Evolutionary conservation across 2,797 vertebrate genomes (phyloP), one percentile per base, ranked within the genome.

Genomic region (Pseudochirops corinnae): DNA sequence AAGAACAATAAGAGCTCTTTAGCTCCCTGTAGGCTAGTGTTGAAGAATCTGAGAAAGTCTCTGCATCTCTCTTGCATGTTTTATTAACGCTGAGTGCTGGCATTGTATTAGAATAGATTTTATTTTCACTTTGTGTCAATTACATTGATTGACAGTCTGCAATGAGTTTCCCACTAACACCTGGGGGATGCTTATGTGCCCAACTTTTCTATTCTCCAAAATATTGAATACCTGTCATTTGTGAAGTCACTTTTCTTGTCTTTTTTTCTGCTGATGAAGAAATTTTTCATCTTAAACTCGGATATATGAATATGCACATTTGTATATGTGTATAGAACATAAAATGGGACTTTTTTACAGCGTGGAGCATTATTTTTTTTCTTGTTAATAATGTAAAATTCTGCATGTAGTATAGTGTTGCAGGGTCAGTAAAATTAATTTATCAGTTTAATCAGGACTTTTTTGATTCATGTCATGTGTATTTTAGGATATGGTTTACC

Each of bases 91-190:
- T 91, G 93, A 93, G 50, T 98, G 87, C 56, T 90, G 55, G 94
- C 62, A 91, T 95, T 97, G 93, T 92, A 91, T 92, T 97, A 97
- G 91, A 97, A 96, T 91, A 94, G 95, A 96, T 90, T 95, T 96
- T 96, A 96, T 96, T 98, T 97, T 98, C 90, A 97, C 87, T 93
- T 91, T 95, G 55, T 52, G 93, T 94, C 97, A 96, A 50, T 98
- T 96, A 95, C 74, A 46, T 94, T 98, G 98, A 97, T 74, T 97
- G 95, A 96, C 97, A 98, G 96, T 94, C 92, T 53, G 14, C 82
- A 97, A 52, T 95, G 97, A 97, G n/a, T 97, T 97, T 96, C 94
- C 91, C 93, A 95, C 96, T 94, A 97, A 95, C 93, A 97, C 94
- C 93, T 90, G 93, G 55, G 97, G 95, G 67, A 95, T 55, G 26